Base-by-base conservation (phyloP, 1,140 invertebrate genomes). In the Antheraea mylitta region DNA sequence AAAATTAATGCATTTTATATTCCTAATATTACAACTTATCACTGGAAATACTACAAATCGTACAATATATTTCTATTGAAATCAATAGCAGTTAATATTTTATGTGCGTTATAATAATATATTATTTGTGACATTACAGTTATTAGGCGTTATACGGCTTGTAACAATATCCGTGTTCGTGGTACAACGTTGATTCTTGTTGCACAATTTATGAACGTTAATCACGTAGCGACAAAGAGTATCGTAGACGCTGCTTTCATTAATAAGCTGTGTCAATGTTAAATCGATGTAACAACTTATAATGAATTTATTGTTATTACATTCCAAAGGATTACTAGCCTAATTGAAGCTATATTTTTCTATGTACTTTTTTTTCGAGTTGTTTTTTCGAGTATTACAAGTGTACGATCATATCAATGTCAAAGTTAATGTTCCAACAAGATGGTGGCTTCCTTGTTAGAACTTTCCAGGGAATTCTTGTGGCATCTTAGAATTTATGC, bases 151-250 rank as follows among this genome's bases (percentile, higher is more conserved):
- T 53, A 13, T 16, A 72, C 69, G 74, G 69, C 72, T 70, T 83
- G 78, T 83, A 86, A 86, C 82, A 82, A 77, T 77, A 83, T 86
- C 78, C 80, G 79, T 77, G 75, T 81, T 80, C 78, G 85, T 76
- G 77, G 58, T 79, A 79, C 75, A 74, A 74, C 68, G 70, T 70
- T 68, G 18, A 13, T 53, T n/a, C 11, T 16, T 72, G 75, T 83
- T 84, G 74, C 79, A 82, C 79, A 86, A 88, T 82, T 81, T 78
- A 76, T 77, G 71, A 67, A 77, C 82, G 79, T 83, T 77, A 80
- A 83, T 67, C 58, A 70, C 53, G 45, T 53, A 53, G 45, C 45
- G 45, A 13, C 16, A 53, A 16, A 53, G 45, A 53, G 16, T 13
- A 16, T 13, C 16, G 71, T 82, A 80, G 81, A 78, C 78, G 78